Percentiles rank a stretch among this genome's conserved stretches.
phyloP scores from a whole-genome alignment of 1,140 invertebrate genomes.

The Aphis craccivora region DNA sequence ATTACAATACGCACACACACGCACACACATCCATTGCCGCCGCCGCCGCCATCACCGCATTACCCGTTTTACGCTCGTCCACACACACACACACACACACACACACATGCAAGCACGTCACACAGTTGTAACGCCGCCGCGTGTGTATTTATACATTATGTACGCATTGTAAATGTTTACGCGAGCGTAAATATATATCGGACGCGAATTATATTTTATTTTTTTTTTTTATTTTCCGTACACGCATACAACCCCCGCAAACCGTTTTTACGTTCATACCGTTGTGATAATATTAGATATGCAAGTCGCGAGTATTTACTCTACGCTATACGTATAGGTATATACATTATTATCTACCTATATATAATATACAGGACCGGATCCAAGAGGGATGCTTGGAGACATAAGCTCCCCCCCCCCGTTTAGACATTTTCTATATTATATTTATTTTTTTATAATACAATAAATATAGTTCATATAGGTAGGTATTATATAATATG shows the following conservation, averaged over 20 bases:
- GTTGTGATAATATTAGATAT: neutral
- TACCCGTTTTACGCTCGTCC: neutral
- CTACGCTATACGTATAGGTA: no score
- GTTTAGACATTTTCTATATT: no score
- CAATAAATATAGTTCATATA: no score
- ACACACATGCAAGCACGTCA: neutral
- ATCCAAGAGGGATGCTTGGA: no score
- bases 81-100: neutral
- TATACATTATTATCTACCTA: no score
- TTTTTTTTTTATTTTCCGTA: no score
- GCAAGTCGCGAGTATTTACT: no score
- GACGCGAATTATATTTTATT: neutral
- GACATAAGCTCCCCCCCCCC: no score
- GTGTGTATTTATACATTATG: constrained; percentile 20
- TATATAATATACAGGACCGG: no score
- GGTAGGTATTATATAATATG: no score
- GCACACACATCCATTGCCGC: neutral
- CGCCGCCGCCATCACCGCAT: neutral
- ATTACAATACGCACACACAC: constrained; percentile 28
- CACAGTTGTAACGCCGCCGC: constrained; percentile 8
- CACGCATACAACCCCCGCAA: neutral
- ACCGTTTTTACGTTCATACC: neutral
- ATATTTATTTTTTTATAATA: no score
- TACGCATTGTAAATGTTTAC: constrained; percentile 55
- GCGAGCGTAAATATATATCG: constrained; percentile 42